Base-by-base conservation (phyloP, 2,797 vertebrate genomes). In the Muscicapa comitata region DNA sequence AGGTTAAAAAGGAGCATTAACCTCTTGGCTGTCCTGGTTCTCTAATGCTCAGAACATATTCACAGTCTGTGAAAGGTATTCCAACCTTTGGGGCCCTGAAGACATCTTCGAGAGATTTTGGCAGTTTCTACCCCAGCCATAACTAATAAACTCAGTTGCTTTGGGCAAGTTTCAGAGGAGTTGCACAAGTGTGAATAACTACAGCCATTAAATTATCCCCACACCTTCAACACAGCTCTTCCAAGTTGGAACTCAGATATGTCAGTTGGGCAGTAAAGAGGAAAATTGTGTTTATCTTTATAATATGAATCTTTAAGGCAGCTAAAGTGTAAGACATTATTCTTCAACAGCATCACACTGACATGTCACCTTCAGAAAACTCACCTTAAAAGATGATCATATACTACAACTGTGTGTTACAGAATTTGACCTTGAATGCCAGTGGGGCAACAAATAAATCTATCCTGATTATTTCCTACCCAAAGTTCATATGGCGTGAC, bases 271-370 rank as follows among this genome's bases (percentile, higher is more conserved):
- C 70, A 90, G 40, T 66, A 75, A 77, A 92, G 42, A 89, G 37
- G 54, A 97, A 96, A 92, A 48, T 26, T 91, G 35, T 31, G 28
- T 63, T 93, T 85, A 65, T 51, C 78, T 87, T 94, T 47, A 87
- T 50, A 65, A 91, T 6, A 45, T 43, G 50, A 89, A 86, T 48
- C 54, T 74, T 89, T 37, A 58, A 57, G 23, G 66, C 28, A 86
- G n/a, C 29, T 66, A 33, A 68, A 93, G 35, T 3, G 1, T 31
- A 88, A 59, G 62, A 87, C 23, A 58, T 65, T 48, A 57, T 40
- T 78, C 55, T 90, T 73, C 59, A 76, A 81, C 11, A 55, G 58
- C 24, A 61, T 33, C n/a, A 26, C 25, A 71, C 16, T 23, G 51
- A 84, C 6, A 6, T 24, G 35, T 54, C 78, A 86, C 62, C 54